Evolutionary conservation across 2,888 invertebrate genomes (phyloP), one percentile per base, ranked within the genome.

Genomic region (Tipula lateralis): DNA sequence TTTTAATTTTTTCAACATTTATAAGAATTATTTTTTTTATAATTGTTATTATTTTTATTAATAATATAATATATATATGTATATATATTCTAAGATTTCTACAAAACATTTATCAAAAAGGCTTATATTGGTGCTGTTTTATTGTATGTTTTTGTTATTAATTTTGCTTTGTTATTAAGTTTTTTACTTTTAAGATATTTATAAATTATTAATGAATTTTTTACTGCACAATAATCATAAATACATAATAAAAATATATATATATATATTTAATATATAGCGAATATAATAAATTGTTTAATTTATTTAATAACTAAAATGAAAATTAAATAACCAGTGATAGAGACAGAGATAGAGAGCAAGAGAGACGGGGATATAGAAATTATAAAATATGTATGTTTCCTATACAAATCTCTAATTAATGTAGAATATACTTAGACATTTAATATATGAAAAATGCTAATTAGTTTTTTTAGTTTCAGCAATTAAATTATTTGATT

Each of bases 91-190:
- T 83, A 83, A 83, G 30, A 83, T 83, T 83, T n/a, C 30, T 30
- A 83, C 83, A 81, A 81, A 81, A 83, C 83, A 83, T 83, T 83
- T 83, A 83, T 83, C 83, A 83, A 83, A 82, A 83, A 83, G 83
- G 83, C 83, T 83, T 83, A 83, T 83, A 19, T 83, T 83, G 83
- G 83, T 83, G 83, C 83, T 34, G 36, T 83, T 83, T 32, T 19
- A 34, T 34, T 83, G 30, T 32, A 32, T 83, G n/a, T 34, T 83
- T 83, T 83, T 34, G 34, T 30, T 83, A 19, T 36, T 83, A 34
- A 34, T 83, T 34, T 83, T 34, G 34, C 34, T 83, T 83, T 34
- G 19, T 30, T 29, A n/a, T n/a, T 29, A 29, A 81, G 16, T 83
- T 30, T 81, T 29, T 81, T 29, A 7, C 29, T 80, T 9, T 81